phyloP scores from a whole-genome alignment of 2,113 vertebrate genomes.

The Ameiurus melas region DNA sequence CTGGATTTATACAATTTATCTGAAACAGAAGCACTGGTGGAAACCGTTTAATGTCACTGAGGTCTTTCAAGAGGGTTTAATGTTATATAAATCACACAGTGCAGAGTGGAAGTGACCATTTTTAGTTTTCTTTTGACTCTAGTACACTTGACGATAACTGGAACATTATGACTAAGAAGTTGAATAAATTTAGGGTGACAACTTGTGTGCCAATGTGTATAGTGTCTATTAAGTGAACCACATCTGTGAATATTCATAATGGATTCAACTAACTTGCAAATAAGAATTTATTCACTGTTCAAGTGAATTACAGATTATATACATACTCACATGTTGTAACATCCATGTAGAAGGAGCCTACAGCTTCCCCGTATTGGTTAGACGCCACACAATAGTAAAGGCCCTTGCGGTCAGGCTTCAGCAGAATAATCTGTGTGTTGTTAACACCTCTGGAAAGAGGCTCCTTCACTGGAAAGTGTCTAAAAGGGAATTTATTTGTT shows the following conservation, averaged over 20 bases:
- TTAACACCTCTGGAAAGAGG: not conserved
- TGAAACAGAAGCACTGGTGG: not conserved
- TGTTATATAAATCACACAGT: not conserved
- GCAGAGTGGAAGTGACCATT: not conserved
- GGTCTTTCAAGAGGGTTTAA: not conserved
- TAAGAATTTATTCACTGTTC: not conserved
- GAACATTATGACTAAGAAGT: not conserved
- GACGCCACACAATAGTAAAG: constrained; percentile 28
- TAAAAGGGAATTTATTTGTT: not conserved
- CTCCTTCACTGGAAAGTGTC: not conserved
- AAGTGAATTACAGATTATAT: not conserved
- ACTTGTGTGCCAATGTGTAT: not conserved
- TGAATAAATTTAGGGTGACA: not conserved
- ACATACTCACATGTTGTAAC: constrained; percentile 18
- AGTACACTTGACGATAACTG: not conserved
- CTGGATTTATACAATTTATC: not conserved
- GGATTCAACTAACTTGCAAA: not conserved
- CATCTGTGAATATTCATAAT: not conserved
- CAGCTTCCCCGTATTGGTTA: constrained; percentile 29
- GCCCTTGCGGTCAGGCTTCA: constrained; percentile 10
- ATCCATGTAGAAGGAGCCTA: not conserved
- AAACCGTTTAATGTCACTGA: not conserved
- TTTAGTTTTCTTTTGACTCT: not conserved
- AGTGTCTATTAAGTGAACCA: not conserved
- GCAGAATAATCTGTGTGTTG: not conserved